Base-by-base conservation (phyloP, 2,797 vertebrate species). In the Danio kyathit region DNA sequence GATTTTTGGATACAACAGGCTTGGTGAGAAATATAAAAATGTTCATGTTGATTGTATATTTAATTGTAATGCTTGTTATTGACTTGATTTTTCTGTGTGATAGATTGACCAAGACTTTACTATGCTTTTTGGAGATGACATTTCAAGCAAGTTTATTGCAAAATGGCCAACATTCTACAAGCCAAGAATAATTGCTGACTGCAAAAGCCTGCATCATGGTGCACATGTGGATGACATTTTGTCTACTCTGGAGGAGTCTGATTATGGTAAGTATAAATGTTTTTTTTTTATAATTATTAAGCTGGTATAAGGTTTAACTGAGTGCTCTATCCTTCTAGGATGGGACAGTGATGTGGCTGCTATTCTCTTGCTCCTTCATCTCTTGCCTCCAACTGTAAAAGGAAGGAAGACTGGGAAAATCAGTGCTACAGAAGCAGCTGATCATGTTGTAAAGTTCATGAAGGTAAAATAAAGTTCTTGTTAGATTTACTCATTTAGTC, bases 1-100 rank as follows among this genome's bases (percentile, higher is more conserved):
- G 48, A 54, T 87, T 85, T 67, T 52, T 84, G 64, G 82, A 84
- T 85, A 85, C 72, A 81, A 44, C 79, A 12, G 83, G 75, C 19
- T 84, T 84, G 81, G 79, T 84, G 83, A 85, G 48, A 44, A 61
- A 19, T 38, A 29, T 60, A 38, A 12, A 11, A 60, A 60, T 60
- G 13, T 14, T 6, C 11, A 38, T 38, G 12, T 12, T 60, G 10
- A 29, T 60, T 13, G 44, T 46, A 46, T 46, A 5, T 46, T 10
- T 40, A 40, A 40, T 61, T 40, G 11, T 6, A 14, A 14, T 61
- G n/a, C n/a, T n/a, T n/a, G n/a, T n/a, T n/a, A n/a, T n/a, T n/a
- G n/a, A n/a, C n/a, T n/a, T n/a, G n/a, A n/a, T n/a, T n/a, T n/a
- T n/a, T n/a, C n/a, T n/a, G n/a, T n/a, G n/a, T n/a, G n/a, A n/a